A percentile compares a stretch with the other conserved stretches of the same genome.
These are phyloP conservation scores for Psophia crepitans DNA, from an alignment of 2,113 vertebrate genomes.

Conservation along the genomic window DNA sequence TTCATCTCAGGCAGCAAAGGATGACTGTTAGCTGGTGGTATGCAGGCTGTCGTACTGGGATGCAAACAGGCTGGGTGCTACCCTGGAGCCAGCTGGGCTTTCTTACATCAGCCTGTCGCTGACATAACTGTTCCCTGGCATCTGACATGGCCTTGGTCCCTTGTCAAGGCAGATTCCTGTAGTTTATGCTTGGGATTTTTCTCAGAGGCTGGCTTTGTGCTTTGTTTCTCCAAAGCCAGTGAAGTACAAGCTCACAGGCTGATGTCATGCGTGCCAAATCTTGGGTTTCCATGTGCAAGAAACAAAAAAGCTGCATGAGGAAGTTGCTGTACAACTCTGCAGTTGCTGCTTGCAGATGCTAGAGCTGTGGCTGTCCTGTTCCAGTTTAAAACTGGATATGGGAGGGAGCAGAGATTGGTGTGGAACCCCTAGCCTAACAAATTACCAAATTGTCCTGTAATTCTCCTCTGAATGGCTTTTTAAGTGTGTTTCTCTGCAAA, in stretches of 20 bases:
- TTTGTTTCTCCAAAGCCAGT: background rate
- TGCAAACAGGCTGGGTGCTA: background rate
- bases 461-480: background rate
- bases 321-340: background rate
- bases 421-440: background rate
- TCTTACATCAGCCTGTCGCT: background rate
- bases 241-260: background rate
- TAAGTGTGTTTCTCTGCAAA: background rate
- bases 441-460: background rate
- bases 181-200: background rate
- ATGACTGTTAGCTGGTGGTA: background rate
- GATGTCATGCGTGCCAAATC: background rate
- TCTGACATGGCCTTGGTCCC: background rate
- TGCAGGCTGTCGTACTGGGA: background rate
- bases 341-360: background rate
- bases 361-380: background rate
- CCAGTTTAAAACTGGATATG: background rate
- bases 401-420: background rate
- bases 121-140: background rate
- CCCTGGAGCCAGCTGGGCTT: background rate
- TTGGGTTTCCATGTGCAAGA: background rate
- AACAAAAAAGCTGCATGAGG: background rate
- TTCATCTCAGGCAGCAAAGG: background rate
- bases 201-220: background rate
- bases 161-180: background rate